phyloP scores from a whole-genome alignment of 1,140 invertebrate genomes.

The Aphaenogaster floridana region DNA sequence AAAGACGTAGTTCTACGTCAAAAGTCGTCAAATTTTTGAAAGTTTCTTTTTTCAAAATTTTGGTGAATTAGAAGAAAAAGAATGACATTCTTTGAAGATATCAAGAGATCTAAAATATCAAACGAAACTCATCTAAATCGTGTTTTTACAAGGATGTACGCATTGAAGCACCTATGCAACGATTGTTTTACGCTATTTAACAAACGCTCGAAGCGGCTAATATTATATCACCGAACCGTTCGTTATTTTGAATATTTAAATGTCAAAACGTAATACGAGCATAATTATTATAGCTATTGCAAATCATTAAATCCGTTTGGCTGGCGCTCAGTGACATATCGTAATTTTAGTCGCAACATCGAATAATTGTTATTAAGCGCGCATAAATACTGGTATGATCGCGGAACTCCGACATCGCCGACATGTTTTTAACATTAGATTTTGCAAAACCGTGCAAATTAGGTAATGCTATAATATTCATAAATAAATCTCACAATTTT shows the following conservation, averaged over 20 bases:
- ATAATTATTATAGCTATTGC: slow-evolving; percentile 59
- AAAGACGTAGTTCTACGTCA: background rate
- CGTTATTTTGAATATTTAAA: slow-evolving; percentile 59
- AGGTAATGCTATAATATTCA: slow-evolving; percentile 17
- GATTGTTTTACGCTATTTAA: slow-evolving; percentile 26
- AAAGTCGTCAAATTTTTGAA: background rate
- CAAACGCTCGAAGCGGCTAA: slow-evolving; percentile 37
- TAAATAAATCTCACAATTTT: slow-evolving; percentile 8
- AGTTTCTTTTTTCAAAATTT: background rate
- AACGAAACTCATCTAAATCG: background rate
- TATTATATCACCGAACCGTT: slow-evolving; percentile 29
- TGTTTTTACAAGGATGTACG: background rate
- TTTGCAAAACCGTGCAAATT: slow-evolving; percentile 14
- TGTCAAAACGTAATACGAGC: slow-evolving; percentile 55
- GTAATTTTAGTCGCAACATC: slow-evolving; percentile 57
- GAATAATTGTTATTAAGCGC: slow-evolving; percentile 54
- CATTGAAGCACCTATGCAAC: background rate
- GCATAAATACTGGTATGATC: slow-evolving; percentile 37
- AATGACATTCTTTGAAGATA: background rate
- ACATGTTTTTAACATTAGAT: slow-evolving; percentile 37
- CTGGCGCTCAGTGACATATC: slow-evolving; percentile 32
- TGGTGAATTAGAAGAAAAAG: background rate
- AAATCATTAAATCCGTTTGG: slow-evolving; percentile 60
- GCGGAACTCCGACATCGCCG: background rate
- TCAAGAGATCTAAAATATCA: background rate